Base-by-base conservation (phyloP, 2,113 vertebrate genomes). In the Lepisosteus osseus region DNA sequence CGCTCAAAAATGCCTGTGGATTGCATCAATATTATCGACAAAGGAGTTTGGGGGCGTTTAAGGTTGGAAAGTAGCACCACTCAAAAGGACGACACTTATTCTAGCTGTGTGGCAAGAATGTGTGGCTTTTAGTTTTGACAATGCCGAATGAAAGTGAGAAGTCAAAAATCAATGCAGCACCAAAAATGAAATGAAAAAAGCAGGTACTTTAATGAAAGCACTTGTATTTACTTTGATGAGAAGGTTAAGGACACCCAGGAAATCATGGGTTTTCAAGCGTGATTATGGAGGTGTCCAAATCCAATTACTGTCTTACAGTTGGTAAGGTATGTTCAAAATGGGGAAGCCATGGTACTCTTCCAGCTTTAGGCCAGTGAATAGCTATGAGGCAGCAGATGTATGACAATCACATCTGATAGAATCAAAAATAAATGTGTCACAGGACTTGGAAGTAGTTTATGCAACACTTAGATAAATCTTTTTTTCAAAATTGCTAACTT, bases 11-110 rank as follows among this genome's bases (percentile, higher is more conserved):
- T 13, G 88, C 89, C 90, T 85, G 85, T 90, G 92, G 93, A 95
- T 94, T 90, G 89, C 92, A 90, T 96, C 93, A 84, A 94, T 95
- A 93, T 86, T 94, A 95, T 95, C 86, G 94, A 94, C 87, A 80
- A 74, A 86, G 79, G 79, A 82, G 85, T 91, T 90, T 84, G 86
- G 83, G 86, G 88, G 88, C 86, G 79, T 89, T 93, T 88, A 89
- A 88, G 91, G 90, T 86, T 79, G 76, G 86, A 81, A 77, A 84
- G 81, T 76, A 77, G 77, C 77, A 82, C 78, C 81, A 78, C 78
- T 83, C 83, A 78, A 80, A 88, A 87, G 83, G 82, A 86, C 76
- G 83, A 78, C 72, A 78, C 86, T 87, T 88, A 84, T 85, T 88
- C 87, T 67, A 83, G 77, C 78, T 85, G 72, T 70, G 76, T 61